These are phyloP conservation scores for Drosophila prostipennis DNA, from an alignment of 2,888 invertebrate genomes.

Conservation along the genomic window DNA sequence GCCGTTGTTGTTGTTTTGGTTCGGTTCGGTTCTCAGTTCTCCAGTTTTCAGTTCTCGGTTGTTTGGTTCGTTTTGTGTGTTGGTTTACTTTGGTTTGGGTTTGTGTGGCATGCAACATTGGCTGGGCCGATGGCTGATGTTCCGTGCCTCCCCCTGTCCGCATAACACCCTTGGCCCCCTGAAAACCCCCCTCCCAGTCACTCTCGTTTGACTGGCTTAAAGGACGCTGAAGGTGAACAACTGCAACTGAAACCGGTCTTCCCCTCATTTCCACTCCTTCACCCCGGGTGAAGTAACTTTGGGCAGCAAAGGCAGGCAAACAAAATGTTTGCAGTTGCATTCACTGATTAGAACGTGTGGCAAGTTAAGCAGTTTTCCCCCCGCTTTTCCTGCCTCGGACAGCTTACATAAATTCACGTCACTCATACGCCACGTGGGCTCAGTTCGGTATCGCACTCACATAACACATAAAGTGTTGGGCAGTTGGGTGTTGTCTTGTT, in stretches of 20 bases:
- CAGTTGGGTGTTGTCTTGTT: constrained; percentile 29
- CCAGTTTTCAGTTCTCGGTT: constrained; percentile 28
- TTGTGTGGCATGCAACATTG: constrained; percentile 46
- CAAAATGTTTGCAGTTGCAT: constrained; percentile 48
- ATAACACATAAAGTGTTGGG: constrained; percentile 9
- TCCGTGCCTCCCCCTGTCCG: constrained; percentile 1
- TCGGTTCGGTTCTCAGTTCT: constrained; percentile 8
- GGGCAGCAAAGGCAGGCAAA: constrained; percentile 46
- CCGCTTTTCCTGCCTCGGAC: constrained; percentile 41
- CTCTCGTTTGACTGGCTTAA: constrained; percentile 48
- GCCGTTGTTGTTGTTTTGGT: constrained; percentile 19
- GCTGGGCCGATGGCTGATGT: constrained; percentile 13
- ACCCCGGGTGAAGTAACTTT: constrained; percentile 26
- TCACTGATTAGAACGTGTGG: constrained; percentile 76
- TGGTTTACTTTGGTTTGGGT: constrained; percentile 16
- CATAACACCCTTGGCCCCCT: background rate
- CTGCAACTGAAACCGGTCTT: constrained; percentile 50
- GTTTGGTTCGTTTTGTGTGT: constrained; percentile 36
- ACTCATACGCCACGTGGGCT: constrained; percentile 78
- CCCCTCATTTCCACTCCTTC: constrained; percentile 3
- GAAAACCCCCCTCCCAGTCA: background rate
- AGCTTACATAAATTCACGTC: constrained; percentile 78
- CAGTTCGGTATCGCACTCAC: constrained; percentile 43
- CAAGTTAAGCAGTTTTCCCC: constrained; percentile 49
- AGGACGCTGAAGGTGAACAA: constrained; percentile 77